phyloP scores from a whole-genome alignment of 2,113 vertebrate genomes.

The Sprattus sprattus region DNA sequence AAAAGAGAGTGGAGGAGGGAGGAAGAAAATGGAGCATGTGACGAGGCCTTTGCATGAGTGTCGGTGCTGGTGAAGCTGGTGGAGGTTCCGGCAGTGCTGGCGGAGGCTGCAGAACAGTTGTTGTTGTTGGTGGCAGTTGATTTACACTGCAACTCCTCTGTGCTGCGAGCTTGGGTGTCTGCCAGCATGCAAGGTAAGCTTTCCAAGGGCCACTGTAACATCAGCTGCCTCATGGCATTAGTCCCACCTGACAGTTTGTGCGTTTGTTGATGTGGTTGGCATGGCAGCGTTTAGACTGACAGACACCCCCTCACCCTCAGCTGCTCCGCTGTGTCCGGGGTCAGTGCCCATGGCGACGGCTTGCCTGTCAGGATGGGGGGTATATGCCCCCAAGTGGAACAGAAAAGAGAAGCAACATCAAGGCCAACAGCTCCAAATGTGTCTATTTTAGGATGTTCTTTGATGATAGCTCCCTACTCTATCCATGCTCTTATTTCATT shows the following conservation, averaged over 20 bases:
- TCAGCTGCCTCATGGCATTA: slow-evolving; percentile 66
- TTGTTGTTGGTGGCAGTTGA: slow-evolving; percentile 56
- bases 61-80: not conserved
- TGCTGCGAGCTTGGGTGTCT: slow-evolving; percentile 53
- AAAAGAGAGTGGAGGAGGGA: not conserved
- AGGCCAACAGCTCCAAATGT: not conserved
- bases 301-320: slow-evolving; percentile 75
- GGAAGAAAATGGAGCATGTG: not conserved
- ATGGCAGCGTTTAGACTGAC: slow-evolving; percentile 71
- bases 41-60: not conserved
- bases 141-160: slow-evolving; percentile 60
- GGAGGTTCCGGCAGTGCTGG: not conserved
- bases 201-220: slow-evolving; percentile 70
- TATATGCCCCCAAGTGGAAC: slow-evolving; percentile 48
- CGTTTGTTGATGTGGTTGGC: slow-evolving; percentile 77
- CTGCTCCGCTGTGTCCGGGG: slow-evolving; percentile 75
- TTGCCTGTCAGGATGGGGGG: slow-evolving; percentile 78
- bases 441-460: not conserved
- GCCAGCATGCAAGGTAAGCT: slow-evolving; percentile 63
- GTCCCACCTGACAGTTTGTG: slow-evolving; percentile 75
- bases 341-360: slow-evolving; percentile 80
- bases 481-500: not conserved
- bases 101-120: slow-evolving; percentile 28
- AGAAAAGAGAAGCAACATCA: not conserved
- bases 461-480: too few relatives aligned